Base-by-base conservation (phyloP, 2,888 invertebrate species). In the Drosophila atroscutellata region DNA sequence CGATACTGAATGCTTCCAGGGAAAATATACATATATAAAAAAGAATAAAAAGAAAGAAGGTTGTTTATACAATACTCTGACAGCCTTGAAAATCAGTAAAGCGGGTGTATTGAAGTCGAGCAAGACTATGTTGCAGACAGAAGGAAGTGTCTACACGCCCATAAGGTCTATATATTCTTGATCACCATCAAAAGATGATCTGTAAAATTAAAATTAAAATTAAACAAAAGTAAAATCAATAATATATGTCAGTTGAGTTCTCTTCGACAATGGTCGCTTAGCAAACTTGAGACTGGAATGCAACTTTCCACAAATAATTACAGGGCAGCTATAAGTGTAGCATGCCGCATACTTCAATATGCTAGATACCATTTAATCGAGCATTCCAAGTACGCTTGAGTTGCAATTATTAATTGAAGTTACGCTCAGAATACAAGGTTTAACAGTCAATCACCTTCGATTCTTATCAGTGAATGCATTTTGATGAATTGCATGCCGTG, bases 401-500 rank as follows among this genome's bases (percentile, higher is more conserved):
- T 20, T 45, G n/a, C 8, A 32, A 52, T 30, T 32, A 32, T 32
- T n/a, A 28, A 50, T 18, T n/a, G 13, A 37, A 39, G 36, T 42
- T 18, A 20, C 18, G 13, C 34, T 13, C 15, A 18, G 11, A 37
- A 24, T 11, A 24, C 63, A 50, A 34, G 11, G 54, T 13, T 30
- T 47, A 28, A 61, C 58, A 36, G 60, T 20, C 63, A 79, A 69
- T 45, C 39, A 49, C 59, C 61, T 59, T 77, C 36, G 20, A 54
- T 36, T 37, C 47, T 64, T 74, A 79, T 64, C 61, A 50, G 24
- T 28, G 32, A 30, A 18, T 36, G 45, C 30, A 69, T 58, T 52
- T 75, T 80, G 61, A 77, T 80, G 69, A 59, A 76, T 79, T 74
- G 45, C 37, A 18, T 26, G 30, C 52, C 36, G 20, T 57, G 7